Percentiles rank a stretch among this genome's conserved stretches.
Conservation (phyloP, 2,888 invertebrate genomes). For the Acanthopleura granulata region DNA sequence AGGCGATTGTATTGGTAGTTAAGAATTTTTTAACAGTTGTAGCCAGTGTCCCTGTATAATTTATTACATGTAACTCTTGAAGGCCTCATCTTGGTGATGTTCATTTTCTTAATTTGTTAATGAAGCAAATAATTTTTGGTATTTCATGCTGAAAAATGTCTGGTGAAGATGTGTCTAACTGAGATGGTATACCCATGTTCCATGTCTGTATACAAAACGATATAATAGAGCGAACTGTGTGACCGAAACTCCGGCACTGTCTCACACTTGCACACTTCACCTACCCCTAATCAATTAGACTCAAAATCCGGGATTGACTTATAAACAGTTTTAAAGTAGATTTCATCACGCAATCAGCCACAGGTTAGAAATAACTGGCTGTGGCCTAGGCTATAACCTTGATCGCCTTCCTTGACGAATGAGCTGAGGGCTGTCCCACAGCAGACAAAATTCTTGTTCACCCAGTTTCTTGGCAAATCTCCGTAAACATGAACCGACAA, state of each 20-base stretch:
- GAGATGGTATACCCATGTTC: too few relatives aligned
- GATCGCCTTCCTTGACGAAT: not conserved
- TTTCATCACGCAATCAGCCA: not conserved
- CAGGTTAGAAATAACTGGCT: not conserved
- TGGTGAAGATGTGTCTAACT: too few relatives aligned
- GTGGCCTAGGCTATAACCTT: not conserved
- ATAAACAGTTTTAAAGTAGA: not conserved
- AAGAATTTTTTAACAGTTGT: too few relatives aligned
- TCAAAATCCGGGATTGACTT: not conserved
- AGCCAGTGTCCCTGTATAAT: too few relatives aligned
- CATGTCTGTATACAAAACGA: too few relatives aligned
- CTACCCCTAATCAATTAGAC: not conserved
- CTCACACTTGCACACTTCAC: not conserved
- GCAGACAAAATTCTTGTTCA: not conserved
- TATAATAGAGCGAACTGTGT: too few relatives aligned
- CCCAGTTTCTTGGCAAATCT: slow-evolving; percentile 4
- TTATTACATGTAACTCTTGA: too few relatives aligned
- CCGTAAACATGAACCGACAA: slow-evolving; percentile 3
- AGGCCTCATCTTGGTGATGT: too few relatives aligned
- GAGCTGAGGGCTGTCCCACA: not conserved
- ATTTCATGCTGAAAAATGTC: too few relatives aligned
- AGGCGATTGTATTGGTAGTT: too few relatives aligned
- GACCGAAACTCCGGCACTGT: not conserved
- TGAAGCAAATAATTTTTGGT: too few relatives aligned
- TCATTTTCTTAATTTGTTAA: too few relatives aligned